Evolutionary conservation across 2,113 vertebrate species (phyloP).

Genomic region (Nymphicus hollandicus): DNA sequence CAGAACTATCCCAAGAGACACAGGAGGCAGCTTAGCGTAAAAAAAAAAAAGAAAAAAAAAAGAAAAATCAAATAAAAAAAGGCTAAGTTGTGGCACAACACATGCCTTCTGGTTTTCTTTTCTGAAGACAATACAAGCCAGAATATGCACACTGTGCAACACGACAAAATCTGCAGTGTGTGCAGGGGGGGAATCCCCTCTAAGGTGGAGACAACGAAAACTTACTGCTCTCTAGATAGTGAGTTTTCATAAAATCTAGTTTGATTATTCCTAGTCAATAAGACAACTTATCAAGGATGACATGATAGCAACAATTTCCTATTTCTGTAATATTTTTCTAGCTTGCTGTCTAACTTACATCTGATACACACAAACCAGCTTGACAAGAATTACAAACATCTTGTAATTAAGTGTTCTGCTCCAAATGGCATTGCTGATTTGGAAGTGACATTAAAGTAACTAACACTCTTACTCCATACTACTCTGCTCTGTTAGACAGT

Average conservation of each 20-base stretch:
- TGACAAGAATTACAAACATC: conserved; percentile 39
- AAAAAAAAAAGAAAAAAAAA: neutral
- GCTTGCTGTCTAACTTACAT: neutral
- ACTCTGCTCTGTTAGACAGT: neutral
- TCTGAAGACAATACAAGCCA: neutral
- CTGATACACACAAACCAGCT: neutral
- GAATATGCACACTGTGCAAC: neutral
- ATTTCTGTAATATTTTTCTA: neutral
- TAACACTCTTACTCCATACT: neutral
- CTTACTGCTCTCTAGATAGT: neutral
- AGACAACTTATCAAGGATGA: neutral
- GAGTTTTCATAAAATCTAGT: neutral
- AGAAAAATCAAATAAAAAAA: neutral
- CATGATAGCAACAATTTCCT: neutral
- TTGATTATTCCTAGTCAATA: neutral
- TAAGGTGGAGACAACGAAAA: neutral
- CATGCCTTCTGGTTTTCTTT: neutral
- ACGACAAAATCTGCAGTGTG: neutral
- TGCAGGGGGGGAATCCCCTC: neutral
- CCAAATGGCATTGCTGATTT: conserved; percentile 19
- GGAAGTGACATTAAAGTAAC: conserved; percentile 1
- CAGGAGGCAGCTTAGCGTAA: neutral
- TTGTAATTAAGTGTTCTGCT: conserved; percentile 39
- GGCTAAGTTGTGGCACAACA: neutral
- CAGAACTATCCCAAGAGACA: neutral